Percentiles rank a stretch among this genome's conserved stretches.
phyloP scores from a whole-genome alignment of 2,888 invertebrate genomes.

The Mystacides longicornis region DNA sequence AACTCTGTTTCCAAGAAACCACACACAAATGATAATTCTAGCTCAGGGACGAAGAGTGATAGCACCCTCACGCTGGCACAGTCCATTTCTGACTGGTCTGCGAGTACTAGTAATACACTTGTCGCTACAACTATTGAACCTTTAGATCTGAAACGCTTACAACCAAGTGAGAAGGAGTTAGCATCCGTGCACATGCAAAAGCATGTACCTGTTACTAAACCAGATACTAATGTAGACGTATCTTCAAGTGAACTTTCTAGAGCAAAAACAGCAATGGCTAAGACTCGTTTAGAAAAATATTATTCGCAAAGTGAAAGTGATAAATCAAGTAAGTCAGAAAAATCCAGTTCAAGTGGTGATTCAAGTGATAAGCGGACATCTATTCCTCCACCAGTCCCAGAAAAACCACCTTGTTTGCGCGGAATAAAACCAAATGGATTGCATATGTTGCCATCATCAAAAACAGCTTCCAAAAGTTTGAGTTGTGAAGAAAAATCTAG shows the following conservation, averaged over 20 bases:
- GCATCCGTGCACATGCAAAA: not conserved
- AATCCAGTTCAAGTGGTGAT: slow-evolving; percentile 47
- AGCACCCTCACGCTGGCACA: slow-evolving; percentile 69
- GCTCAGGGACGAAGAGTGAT: slow-evolving; percentile 71
- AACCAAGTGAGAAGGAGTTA: not conserved
- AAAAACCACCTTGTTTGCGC: slow-evolving; percentile 29
- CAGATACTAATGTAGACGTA: slow-evolving; percentile 1
- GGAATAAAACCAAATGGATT: slow-evolving; percentile 25
- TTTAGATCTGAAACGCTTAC: slow-evolving; percentile 28
- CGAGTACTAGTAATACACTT: slow-evolving; percentile 69
- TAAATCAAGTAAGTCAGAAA: slow-evolving; percentile 47
- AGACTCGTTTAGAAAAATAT: slow-evolving; percentile 32
- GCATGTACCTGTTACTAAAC: not conserved
- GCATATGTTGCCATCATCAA: slow-evolving; percentile 34
- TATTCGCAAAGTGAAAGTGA: slow-evolving; percentile 46
- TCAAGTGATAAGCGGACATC: slow-evolving; percentile 42
- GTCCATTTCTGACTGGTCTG: slow-evolving; percentile 78
- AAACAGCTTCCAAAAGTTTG: slow-evolving; percentile 44
- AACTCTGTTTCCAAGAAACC: slow-evolving; percentile 40
- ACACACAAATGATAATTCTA: slow-evolving; percentile 45
- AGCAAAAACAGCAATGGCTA: slow-evolving; percentile 22
- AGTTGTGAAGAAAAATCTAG: slow-evolving; percentile 42
- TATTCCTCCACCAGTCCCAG: slow-evolving; percentile 37
- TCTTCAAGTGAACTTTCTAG: slow-evolving; percentile 13
- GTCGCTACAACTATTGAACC: slow-evolving; percentile 54